Evolutionary conservation across 2,113 vertebrate species (phyloP), one percentile per base, ranked within the genome.

Genomic region (Neogale vison): DNA sequence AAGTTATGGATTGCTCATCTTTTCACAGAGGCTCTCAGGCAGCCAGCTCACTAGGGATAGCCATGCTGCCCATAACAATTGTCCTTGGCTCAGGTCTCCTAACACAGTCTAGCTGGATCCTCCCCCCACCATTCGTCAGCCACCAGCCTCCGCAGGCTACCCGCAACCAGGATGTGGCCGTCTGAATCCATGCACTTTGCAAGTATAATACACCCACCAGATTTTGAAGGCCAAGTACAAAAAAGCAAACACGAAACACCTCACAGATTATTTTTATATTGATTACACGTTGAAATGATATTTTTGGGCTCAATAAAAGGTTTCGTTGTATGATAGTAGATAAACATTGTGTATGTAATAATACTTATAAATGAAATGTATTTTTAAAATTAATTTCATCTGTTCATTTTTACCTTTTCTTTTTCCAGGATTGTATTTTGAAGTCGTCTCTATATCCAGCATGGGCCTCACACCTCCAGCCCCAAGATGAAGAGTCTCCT

Each of bases 341-440:
- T 52, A 80, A 67, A 83, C 83, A 47, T 26, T n/a, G 42, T 50
- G 34, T 63, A 52, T 15, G n/a, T 83, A 80, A 74, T 34, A 69
- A 57, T 85, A 52, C 50, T 77, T 45, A n/a, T 11, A 63, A 93
- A 65, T 81, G 29, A 80, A 90, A 82, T 24, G 3, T 57, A 91
- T n/a, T n/a, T 47, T 91, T 77, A 88, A 91, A 81, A 63, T 86
- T 91, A 77, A 92, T 71, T 72, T 91, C 59, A 52, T 50, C 59
- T 79, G 52, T 80, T 85, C 86, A 39, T 50, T 67, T 88, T 77
- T 34, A 57, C 77, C 15, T 85, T 72, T 91, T 57, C 59, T 24
- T 72, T 76, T 47, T 31, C 9, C 47, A 77, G 74, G 74, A 47
- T 47, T 18, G 47, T 77, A 47, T 18, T 77, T 45, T 47, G 18